A percentile compares a stretch with the other conserved stretches of the same genome.
These are phyloP conservation scores for Cotesia vestalis DNA, from an alignment of 1,140 invertebrate genomes.

Conservation along the genomic window DNA sequence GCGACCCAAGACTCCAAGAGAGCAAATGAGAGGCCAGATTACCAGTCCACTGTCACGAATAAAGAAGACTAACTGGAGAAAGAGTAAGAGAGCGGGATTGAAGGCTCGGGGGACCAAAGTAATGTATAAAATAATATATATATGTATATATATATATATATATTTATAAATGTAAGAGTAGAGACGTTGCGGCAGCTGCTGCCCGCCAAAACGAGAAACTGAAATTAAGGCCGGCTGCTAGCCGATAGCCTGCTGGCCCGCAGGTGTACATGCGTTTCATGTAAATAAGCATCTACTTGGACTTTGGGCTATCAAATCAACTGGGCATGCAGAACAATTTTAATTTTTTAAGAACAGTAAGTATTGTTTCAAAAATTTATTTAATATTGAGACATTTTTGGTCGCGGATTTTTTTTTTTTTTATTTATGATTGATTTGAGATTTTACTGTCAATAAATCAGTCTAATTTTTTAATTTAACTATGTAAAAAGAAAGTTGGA, in stretches of 20 bases:
- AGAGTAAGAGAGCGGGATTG: no score
- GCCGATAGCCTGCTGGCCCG: constrained; percentile 47
- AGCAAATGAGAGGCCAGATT: constrained; percentile 21
- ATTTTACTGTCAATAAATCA: no score
- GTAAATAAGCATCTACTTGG: constrained; percentile 44
- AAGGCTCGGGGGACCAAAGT: neutral
- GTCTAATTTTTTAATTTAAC: no score
- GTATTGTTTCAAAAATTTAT: constrained; percentile 15
- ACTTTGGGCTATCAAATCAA: neutral
- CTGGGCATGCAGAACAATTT: neutral
- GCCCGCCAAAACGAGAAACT: constrained; percentile 57
- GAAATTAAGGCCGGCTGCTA: constrained; percentile 53
- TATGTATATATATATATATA: no score
- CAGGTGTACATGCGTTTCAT: constrained; percentile 55
- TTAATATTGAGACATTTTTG: no score
- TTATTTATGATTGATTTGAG: no score
- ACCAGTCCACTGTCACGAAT: neutral
- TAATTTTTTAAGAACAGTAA: constrained; percentile 24
- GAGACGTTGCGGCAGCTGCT: constrained; percentile 56
- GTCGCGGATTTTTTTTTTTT: no score
- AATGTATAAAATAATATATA: neutral
- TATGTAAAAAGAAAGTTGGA: no score
- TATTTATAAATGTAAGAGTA: neutral
- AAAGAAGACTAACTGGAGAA: constrained; percentile 3
- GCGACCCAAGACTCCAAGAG: neutral